Percentiles rank a stretch among this genome's conserved stretches.
phyloP scores from a whole-genome alignment of 2,888 invertebrate species.

The Rhagonycha lutea region DNA sequence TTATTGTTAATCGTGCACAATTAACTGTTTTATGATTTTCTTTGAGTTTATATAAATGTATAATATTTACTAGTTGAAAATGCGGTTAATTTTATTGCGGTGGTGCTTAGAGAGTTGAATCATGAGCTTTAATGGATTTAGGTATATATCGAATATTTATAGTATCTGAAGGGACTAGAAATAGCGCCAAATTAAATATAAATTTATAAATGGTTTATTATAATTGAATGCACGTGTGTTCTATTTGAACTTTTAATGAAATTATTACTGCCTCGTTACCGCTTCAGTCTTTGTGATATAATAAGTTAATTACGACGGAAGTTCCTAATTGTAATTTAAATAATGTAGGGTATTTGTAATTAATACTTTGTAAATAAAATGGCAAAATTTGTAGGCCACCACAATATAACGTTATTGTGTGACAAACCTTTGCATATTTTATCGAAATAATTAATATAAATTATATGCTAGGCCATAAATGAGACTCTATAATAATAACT shows the following conservation, averaged over 20 bases:
- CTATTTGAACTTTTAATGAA: conserved; percentile 53
- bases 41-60: not conserved
- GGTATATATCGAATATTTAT: conserved; percentile 35
- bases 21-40: not conserved
- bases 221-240: conserved; percentile 53
- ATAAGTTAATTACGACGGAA: conserved; percentile 54
- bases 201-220: conserved; percentile 53
- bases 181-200: conserved; percentile 48
- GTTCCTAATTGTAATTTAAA: conserved; percentile 55
- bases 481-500: conserved; percentile 21
- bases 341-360: conserved; percentile 54
- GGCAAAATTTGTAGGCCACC: conserved; percentile 29
- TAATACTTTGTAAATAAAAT: conserved; percentile 51
- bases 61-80: not conserved
- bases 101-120: conserved; percentile 9
- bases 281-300: conserved; percentile 52
- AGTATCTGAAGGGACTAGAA: conserved; percentile 42
- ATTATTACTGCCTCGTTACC: conserved; percentile 52
- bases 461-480: conserved; percentile 36
- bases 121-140: conserved; percentile 11
- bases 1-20: not conserved
- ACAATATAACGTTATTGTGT: conserved; percentile 19
- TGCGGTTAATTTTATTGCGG: conserved; percentile 9
- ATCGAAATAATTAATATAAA: conserved; percentile 46
- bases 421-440: conserved; percentile 39